Evolutionary conservation across 1,140 invertebrate species (phyloP), one percentile per base, ranked within the genome.

Genomic region (Mactra quadrangularis): DNA sequence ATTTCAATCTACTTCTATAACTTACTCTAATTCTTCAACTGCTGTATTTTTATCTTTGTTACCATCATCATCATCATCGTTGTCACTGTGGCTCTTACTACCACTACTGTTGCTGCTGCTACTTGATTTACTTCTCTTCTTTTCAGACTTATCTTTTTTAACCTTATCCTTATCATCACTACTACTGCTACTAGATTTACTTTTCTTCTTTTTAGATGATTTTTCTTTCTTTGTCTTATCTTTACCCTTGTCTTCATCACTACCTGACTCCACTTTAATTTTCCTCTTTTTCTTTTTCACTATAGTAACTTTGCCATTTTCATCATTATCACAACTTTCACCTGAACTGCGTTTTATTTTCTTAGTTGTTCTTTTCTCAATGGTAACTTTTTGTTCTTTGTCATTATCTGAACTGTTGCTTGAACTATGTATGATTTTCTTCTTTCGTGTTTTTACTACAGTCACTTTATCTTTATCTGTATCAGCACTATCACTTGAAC

Each of bases 51-150:
- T 38, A 3, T 25, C 19, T 22, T 70, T 29, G 15, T n/a, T 71
- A 15, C 4, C 11, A 55, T 31, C 29, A 17, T 53, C 27, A 31
- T 25, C 41, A 19, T 68, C 31, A 68, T 38, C 47, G 27, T 35
- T 47, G 2, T 19, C 38, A 47, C 38, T 68, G 27, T 38, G 45
- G 29, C 64, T 68, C 35, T 22, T 47, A n/a, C 68, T 71, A 22
- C 66, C 27, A 47, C 27, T 68, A 22, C 22, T 47, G 50, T 47
- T 71, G 66, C n/a, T 3, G 52, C 66, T 53, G 50, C 50, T 41
- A 22, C n/a, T n/a, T n/a, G n/a, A n/a, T n/a, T n/a, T n/a, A n/a
- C n/a, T n/a, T n/a, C n/a, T n/a, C n/a, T n/a, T 72, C 6, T 29
- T 72, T 72, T 35, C 55, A 6, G 6, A 0, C 38, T 62, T 19